Base-by-base conservation (phyloP, 2,888 invertebrate genomes). In the Drosophila emarginata region DNA sequence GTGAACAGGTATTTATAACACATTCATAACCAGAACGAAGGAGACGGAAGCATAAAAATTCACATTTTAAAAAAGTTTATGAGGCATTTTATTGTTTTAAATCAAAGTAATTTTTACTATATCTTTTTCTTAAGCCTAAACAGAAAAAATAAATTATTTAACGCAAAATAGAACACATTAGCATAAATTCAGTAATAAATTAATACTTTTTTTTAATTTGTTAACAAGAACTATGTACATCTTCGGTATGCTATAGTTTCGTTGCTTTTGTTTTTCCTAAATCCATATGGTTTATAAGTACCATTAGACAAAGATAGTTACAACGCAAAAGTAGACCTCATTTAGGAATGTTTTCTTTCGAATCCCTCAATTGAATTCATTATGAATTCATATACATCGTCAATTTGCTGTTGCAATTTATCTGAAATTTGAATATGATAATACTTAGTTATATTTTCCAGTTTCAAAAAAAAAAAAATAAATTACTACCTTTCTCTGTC, bases 341-440 rank as follows among this genome's bases (percentile, higher is more conserved):
- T 36, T 50, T 45, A 60, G 9, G 5, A 23, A 32, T 58, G 59
- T 65, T 66, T 62, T 61, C 64, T 45, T 53, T 86, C 80, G 36
- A 78, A 76, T 7, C 64, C 64, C 36, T 74, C 62, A 62, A 83
- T 84, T 2, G 89, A 80, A 37, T 93, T 93, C 60, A 93, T 91
- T 40, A 93, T 80, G 77, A 94, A 89, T 76, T 93, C 74, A 91
- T 93, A 51, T 87, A 91, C 74, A 91, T 93, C 87, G 90, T 93
- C 89, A 92, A 91, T 90, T 89, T 92, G 80, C 89, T 91, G 79
- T 87, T 93, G 92, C 79, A 84, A 61, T 69, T 77, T 71, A 71
- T 89, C 91, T 91, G 73, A 50, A 84, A 89, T 66, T 64, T 52
- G 32, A 59, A 65, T 32, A 61, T 51, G n/a, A n/a, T n/a, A n/a